These are phyloP conservation scores for Labrus mixtus DNA, from an alignment of 2,113 vertebrate species.

Conservation along the genomic window DNA sequence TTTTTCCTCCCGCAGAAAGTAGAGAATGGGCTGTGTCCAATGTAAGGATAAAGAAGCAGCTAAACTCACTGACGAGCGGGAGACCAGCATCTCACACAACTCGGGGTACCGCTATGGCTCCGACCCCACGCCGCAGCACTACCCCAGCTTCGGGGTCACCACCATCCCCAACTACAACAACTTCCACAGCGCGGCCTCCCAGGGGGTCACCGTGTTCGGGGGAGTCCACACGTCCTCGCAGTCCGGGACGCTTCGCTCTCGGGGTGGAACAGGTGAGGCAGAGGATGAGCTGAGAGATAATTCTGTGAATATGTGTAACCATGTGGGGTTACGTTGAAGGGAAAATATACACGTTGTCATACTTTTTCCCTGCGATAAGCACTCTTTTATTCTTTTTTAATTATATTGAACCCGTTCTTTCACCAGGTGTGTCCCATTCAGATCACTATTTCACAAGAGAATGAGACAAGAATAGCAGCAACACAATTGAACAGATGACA, in stretches of 20 bases:
- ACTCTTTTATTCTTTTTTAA: too few species aligned
- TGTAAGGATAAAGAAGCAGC: slow-evolving; percentile 99
- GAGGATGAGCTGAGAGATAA: neutral
- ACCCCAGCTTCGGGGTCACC: slow-evolving; percentile 95
- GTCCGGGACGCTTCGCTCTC: slow-evolving; percentile 93
- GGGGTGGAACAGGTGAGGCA: slow-evolving; percentile 91
- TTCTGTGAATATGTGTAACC: neutral
- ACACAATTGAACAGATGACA: too few species aligned
- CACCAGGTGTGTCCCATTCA: too few species aligned
- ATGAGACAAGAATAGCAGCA: too few species aligned
- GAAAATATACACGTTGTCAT: too few species aligned
- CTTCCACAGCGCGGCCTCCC: slow-evolving; percentile 91
- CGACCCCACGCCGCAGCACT: slow-evolving; percentile 98
- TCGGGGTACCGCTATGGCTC: slow-evolving; percentile 98
- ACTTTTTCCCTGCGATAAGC: too few species aligned
- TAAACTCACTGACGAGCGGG: slow-evolving; percentile 97
- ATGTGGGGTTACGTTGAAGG: too few species aligned
- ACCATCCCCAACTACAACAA: slow-evolving; percentile 99
- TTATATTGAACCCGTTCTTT: too few species aligned
- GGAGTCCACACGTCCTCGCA: slow-evolving; percentile 97
- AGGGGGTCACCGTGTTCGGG: slow-evolving; percentile 96
- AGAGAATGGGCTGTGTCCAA: slow-evolving; percentile 99
- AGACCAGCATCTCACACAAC: slow-evolving; percentile 95
- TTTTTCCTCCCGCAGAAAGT: slow-evolving; percentile 86
- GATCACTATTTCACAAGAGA: too few species aligned